phyloP scores from a whole-genome alignment of 2,113 vertebrate species.

The Serinus canaria region DNA sequence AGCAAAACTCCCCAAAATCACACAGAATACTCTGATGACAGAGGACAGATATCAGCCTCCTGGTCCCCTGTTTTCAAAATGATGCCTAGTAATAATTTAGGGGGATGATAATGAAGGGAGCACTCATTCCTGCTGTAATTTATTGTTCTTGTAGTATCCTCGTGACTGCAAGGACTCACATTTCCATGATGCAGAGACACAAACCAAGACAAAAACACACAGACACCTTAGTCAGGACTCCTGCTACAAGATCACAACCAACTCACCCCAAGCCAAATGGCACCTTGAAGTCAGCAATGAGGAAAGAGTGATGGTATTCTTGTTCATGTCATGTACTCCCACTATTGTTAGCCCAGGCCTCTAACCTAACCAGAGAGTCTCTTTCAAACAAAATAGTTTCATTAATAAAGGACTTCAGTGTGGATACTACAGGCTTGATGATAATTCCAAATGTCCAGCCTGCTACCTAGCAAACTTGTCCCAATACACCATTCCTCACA shows the following conservation, averaged over 20 bases:
- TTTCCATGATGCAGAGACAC: background rate
- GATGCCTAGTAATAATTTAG: background rate
- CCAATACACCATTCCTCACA: background rate
- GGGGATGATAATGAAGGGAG: background rate
- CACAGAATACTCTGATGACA: background rate
- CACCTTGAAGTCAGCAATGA: background rate
- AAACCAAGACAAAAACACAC: background rate
- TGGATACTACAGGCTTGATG: background rate
- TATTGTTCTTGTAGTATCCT: background rate
- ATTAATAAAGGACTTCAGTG: background rate
- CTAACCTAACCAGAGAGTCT: background rate
- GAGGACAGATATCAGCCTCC: background rate
- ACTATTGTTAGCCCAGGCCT: background rate
- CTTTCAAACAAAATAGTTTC: background rate
- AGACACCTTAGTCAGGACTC: background rate
- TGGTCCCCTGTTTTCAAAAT: background rate
- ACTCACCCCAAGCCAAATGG: background rate
- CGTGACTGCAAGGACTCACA: background rate
- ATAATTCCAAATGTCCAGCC: background rate
- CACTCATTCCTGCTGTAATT: background rate
- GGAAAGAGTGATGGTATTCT: background rate
- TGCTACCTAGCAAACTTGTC: background rate
- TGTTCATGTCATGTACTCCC: background rate
- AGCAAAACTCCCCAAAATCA: background rate
- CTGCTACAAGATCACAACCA: background rate